Base-by-base conservation (phyloP, 2,797 vertebrate species). In the Saguinus oedipus region DNA sequence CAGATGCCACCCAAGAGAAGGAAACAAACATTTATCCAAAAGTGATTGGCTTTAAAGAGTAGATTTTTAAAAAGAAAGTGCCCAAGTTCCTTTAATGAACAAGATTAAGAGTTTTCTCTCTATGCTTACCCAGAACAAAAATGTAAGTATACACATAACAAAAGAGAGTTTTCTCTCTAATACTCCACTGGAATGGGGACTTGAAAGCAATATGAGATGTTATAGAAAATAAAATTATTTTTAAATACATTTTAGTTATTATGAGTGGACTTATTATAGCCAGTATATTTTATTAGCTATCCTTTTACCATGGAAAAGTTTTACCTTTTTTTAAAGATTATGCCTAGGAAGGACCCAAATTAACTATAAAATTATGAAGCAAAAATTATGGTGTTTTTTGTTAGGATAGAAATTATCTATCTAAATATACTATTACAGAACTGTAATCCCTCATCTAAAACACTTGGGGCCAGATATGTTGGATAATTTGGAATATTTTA, bases 21-120 rank as follows among this genome's bases (percentile, higher is more conserved):
- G 48, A n/a, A 95, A 94, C 10, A 96, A 93, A 94, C 27, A 61
- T 81, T 76, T 83, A 70, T 53, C 19, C 24, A 22, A 78, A 88
- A 94, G 44, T 48, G 46, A 87, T 27, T 39, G 75, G 48, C 20
- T 95, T 90, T 92, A 74, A 86, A 72, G 36, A 74, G 5, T 81
- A 20, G 33, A 22, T 85, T 89, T 89, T 89, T n/a, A 48, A 79
- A 93, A 93, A 94, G 30, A 36, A 82, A 84, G 24, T 74, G 22
- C 30, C 39, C 19, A 87, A 53, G 3, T 33, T 90, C 26, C 74
- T 91, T 85, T n/a, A 59, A 42, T 46, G 53, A 53, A 64, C 14
- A 83, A 33, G n/a, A 90, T 93, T 90, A 78, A 90, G 59, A 72
- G 50, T 90, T 93, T 93, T 78, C 53, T 83, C n/a, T 20, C 57